Evolutionary conservation across 2,888 invertebrate species (phyloP).

Genomic region (Pseudococcus jackbeardsleyi): DNA sequence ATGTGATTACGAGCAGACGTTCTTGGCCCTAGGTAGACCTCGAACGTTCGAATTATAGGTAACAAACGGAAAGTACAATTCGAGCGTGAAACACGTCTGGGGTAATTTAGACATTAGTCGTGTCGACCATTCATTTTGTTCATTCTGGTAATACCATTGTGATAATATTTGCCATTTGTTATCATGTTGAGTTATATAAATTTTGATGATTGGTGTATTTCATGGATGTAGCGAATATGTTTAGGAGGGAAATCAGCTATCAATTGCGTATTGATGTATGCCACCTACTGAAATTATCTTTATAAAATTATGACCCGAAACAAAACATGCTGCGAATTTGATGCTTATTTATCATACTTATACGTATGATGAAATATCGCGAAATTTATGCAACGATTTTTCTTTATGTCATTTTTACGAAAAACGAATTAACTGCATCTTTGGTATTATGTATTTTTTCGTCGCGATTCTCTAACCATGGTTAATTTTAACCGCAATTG

Average conservation of each 20-base stretch:
- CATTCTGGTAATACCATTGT: background rate
- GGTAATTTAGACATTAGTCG: conserved; percentile 8
- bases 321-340: background rate
- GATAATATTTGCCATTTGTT: conserved; percentile 25
- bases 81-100: conserved; percentile 25
- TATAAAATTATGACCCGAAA: background rate
- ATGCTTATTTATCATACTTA: background rate
- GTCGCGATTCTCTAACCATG: background rate
- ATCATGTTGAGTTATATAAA: background rate
- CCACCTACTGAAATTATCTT: background rate
- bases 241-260: background rate
- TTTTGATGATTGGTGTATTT: conserved; percentile 36
- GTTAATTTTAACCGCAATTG: background rate
- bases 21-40: background rate
- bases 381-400: background rate
- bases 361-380: background rate
- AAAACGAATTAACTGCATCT: background rate
- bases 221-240: background rate
- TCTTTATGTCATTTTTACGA: background rate
- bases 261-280: conserved; percentile 3
- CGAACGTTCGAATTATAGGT: background rate
- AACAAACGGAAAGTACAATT: background rate
- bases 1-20: background rate
- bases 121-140: background rate
- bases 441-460: background rate